Conservation (phyloP, 2,888 invertebrate genomes). For the Caenorhabditis japonica region DNA sequence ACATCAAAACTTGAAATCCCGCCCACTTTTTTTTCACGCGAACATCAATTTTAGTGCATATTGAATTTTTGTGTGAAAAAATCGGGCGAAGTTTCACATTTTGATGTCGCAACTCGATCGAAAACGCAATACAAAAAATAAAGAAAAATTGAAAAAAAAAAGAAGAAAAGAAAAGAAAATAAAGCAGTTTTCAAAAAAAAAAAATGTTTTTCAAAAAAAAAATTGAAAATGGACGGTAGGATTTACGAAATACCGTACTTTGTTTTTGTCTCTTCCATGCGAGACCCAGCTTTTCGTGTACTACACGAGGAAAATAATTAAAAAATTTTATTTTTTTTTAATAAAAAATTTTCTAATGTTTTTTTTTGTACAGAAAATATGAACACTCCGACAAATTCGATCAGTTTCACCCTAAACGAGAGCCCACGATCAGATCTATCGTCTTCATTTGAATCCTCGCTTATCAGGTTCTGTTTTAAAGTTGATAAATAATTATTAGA, state of each 20-base stretch:
- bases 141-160: no score
- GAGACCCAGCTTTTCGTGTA: conserved; percentile 16
- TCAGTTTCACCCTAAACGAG: conserved; percentile 25
- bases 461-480: background rate
- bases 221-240: background rate
- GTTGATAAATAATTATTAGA: no score
- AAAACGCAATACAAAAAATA: no score
- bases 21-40: no score
- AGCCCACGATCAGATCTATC: conserved; percentile 29
- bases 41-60: no score
- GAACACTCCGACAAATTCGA: conserved; percentile 27
- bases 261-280: conserved; percentile 20
- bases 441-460: conserved; percentile 9
- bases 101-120: no score
- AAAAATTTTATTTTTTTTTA: conserved; percentile 4
- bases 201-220: background rate
- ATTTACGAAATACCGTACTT: conserved; percentile 24
- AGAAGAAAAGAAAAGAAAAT: no score
- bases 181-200: no score
- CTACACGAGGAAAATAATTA: conserved; percentile 18
- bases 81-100: no score
- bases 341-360: no score
- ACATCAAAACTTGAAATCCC: no score
- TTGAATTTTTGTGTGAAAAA: no score
- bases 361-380: conserved; percentile 4